phyloP scores from a whole-genome alignment of 2,797 vertebrate species.

The Picus viridis region DNA sequence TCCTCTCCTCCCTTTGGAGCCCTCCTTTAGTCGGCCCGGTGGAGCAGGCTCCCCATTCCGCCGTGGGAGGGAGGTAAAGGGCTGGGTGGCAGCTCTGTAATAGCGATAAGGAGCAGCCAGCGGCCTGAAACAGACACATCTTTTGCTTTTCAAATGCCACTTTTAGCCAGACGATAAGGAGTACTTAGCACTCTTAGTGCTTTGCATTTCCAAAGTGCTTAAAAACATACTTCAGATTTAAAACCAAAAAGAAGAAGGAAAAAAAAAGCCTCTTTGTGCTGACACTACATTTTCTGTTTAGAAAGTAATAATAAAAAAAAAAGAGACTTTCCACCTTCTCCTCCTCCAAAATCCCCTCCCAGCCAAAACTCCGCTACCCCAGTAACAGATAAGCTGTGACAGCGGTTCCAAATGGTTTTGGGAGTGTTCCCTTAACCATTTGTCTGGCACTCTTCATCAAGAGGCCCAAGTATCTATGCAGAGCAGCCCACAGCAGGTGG shows the following conservation, averaged over 20 bases:
- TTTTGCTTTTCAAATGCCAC: slow-evolving; percentile 51
- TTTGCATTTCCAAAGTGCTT: slow-evolving; percentile 68
- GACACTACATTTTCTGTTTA: slow-evolving; percentile 42
- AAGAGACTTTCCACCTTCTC: neutral
- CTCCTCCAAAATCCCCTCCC: neutral
- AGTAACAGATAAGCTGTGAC: neutral
- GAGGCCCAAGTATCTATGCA: neutral
- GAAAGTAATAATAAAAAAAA: slow-evolving; percentile 18
- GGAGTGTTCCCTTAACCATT: neutral
- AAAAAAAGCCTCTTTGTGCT: slow-evolving; percentile 61
- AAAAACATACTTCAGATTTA: slow-evolving; percentile 63
- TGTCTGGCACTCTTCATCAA: neutral
- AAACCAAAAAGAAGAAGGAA: slow-evolving; percentile 37
- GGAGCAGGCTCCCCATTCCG: neutral
- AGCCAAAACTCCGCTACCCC: neutral
- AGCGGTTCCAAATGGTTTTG: neutral
- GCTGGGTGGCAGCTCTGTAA: slow-evolving; percentile 15
- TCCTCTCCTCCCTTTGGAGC: neutral
- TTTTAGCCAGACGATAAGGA: slow-evolving; percentile 41
- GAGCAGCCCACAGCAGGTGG: neutral
- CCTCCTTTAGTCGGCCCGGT: neutral
- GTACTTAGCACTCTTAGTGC: slow-evolving; percentile 50
- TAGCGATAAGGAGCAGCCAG: slow-evolving; percentile 11
- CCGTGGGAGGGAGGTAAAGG: slow-evolving; percentile 7
- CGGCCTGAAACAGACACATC: neutral